A percentile compares a stretch with the other conserved stretches of the same genome.
Conservation (phyloP, 2,888 invertebrate species). For the Eurois occulta region DNA sequence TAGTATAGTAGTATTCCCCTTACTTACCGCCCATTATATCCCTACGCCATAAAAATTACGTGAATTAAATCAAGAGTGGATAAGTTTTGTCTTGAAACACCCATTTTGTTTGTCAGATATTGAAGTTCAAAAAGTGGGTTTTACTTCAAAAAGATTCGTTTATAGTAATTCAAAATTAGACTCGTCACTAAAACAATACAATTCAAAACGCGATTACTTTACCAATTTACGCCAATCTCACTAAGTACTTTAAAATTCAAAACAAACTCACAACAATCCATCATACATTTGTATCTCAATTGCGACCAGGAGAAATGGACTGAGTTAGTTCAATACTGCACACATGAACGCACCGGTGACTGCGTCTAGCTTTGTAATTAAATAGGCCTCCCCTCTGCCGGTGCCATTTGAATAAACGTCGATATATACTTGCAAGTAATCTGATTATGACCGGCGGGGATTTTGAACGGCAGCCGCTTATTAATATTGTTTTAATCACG, state of each 20-base stretch:
- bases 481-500: constrained; percentile 15
- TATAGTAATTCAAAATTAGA: not conserved
- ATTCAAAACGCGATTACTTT: not conserved
- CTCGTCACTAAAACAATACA: not conserved
- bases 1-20: no score
- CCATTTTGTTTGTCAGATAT: not conserved
- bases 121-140: not conserved
- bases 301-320: constrained; percentile 66
- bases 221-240: not conserved
- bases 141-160: not conserved
- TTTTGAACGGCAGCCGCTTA: constrained; percentile 4
- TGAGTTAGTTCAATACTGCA: constrained; percentile 72
- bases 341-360: constrained; percentile 75
- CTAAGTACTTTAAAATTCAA: constrained; percentile 19
- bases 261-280: constrained; percentile 41
- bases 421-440: constrained; percentile 51
- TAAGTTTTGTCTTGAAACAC: not conserved
- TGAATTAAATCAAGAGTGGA: not conserved
- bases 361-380: constrained; percentile 75
- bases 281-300: constrained; percentile 49
- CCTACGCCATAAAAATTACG: constrained; percentile 12
- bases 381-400: constrained; percentile 69
- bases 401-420: constrained; percentile 51
- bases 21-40: not conserved
- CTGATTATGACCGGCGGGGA: constrained; percentile 41